Evolutionary conservation across 2,797 vertebrate genomes (phyloP).

Genomic region (Phaenicophaeus curvirostris): DNA sequence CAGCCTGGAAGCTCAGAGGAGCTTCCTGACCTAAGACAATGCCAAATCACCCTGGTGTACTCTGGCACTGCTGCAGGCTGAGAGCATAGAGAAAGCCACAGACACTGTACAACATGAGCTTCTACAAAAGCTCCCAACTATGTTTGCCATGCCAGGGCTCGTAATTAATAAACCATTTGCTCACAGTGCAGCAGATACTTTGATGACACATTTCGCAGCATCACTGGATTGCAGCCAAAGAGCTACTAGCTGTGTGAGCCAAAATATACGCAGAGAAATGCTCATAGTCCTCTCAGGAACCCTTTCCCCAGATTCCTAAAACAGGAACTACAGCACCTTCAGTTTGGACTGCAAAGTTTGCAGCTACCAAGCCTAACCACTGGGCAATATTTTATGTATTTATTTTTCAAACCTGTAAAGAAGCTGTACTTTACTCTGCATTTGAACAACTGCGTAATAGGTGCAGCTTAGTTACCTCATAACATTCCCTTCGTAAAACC

Average conservation of each 20-base stretch:
- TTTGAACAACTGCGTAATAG: neutral
- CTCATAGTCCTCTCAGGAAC: neutral
- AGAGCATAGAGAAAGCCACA: neutral
- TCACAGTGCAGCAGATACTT: neutral
- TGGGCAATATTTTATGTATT: neutral
- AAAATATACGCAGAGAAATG: neutral
- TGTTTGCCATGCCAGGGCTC: neutral
- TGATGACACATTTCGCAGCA: neutral
- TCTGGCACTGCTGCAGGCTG: fast-evolving
- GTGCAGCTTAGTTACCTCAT: neutral
- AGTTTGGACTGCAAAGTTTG: neutral
- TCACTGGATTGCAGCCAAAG: neutral
- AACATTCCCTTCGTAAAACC: neutral
- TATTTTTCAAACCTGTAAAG: neutral
- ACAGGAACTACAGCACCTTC: neutral
- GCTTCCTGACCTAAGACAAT: neutral
- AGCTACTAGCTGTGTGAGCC: neutral
- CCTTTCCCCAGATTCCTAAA: neutral
- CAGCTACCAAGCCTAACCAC: neutral
- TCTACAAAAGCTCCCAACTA: neutral
- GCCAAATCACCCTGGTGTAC: neutral
- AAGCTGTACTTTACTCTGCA: neutral
- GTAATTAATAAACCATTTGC: neutral
- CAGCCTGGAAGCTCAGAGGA: neutral
- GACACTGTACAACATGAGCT: neutral